Evolutionary conservation across 2,113 vertebrate species (phyloP).

Genomic region (Tricholaema leucomelas): DNA sequence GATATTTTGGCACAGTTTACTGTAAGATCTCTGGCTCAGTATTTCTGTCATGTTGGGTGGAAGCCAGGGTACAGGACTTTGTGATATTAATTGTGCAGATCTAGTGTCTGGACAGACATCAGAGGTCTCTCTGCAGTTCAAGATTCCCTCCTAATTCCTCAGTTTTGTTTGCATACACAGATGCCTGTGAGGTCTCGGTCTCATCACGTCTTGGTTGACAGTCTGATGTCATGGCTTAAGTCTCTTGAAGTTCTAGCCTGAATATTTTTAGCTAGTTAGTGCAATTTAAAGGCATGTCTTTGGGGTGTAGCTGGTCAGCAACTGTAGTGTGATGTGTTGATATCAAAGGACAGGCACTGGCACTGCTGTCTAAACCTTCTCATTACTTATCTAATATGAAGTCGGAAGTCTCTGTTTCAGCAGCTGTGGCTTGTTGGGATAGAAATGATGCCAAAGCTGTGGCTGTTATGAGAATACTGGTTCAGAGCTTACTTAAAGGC

Average conservation of each 20-base stretch:
- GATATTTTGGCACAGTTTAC: not conserved
- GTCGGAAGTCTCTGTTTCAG: slow-evolving; percentile 20
- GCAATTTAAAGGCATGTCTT: slow-evolving; percentile 11
- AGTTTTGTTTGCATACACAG: not conserved
- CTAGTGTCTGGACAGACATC: not conserved
- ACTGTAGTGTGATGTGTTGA: not conserved
- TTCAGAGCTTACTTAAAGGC: slow-evolving; percentile 8
- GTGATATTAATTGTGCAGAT: not conserved
- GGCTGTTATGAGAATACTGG: not conserved
- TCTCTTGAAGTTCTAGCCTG: slow-evolving; percentile 1
- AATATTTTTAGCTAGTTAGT: not conserved
- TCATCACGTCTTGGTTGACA: not conserved
- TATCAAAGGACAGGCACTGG: slow-evolving; percentile 26
- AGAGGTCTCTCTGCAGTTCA: not conserved
- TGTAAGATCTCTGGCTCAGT: not conserved
- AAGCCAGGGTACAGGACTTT: not conserved
- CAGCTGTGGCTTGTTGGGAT: slow-evolving; percentile 39
- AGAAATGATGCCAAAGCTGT: slow-evolving; percentile 15
- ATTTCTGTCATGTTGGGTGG: not conserved
- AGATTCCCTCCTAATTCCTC: not conserved
- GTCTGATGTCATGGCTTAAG: not conserved
- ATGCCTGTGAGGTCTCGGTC: not conserved
- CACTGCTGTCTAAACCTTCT: not conserved
- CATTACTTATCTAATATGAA: slow-evolving; percentile 14
- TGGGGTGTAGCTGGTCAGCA: not conserved